These are phyloP conservation scores for Bungarus multicinctus DNA, from an alignment of 2,113 vertebrate genomes.

Conservation along the genomic window DNA sequence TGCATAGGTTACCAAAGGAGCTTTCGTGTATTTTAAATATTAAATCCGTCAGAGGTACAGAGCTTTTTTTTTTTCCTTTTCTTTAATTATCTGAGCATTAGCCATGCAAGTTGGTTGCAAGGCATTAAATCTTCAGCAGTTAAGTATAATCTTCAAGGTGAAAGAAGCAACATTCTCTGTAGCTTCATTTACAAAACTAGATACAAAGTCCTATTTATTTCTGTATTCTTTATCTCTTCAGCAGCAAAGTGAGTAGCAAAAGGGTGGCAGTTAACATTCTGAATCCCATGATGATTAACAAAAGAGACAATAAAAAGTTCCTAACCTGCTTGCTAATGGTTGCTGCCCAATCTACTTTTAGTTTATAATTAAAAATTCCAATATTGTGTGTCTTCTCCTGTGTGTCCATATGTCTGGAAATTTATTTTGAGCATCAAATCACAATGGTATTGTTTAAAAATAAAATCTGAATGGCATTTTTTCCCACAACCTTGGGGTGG, in stretches of 20 bases:
- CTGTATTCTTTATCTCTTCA: neutral
- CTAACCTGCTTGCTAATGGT: neutral
- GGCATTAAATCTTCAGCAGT: neutral
- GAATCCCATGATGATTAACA: neutral
- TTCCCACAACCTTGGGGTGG: neutral
- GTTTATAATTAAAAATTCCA: neutral
- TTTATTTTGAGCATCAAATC: neutral
- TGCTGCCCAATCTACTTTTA: neutral
- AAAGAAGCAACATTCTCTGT: neutral
- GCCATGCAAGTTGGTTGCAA: neutral
- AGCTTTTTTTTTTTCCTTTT: neutral
- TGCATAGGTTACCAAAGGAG: neutral
- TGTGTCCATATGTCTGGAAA: neutral
- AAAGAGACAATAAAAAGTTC: neutral
- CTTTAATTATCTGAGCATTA: neutral
- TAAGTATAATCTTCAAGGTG: neutral
- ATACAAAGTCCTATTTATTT: neutral
- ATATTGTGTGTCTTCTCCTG: rapidly evolving
- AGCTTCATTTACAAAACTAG: neutral
- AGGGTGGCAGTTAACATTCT: neutral
- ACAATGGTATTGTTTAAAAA: neutral
- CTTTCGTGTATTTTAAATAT: constrained; percentile 9
- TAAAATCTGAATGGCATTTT: neutral
- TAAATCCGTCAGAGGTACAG: neutral
- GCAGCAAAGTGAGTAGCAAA: rapidly evolving